These are phyloP conservation scores for Drymodes brunneopygia DNA, from an alignment of 2,113 vertebrate genomes.

Conservation along the genomic window DNA sequence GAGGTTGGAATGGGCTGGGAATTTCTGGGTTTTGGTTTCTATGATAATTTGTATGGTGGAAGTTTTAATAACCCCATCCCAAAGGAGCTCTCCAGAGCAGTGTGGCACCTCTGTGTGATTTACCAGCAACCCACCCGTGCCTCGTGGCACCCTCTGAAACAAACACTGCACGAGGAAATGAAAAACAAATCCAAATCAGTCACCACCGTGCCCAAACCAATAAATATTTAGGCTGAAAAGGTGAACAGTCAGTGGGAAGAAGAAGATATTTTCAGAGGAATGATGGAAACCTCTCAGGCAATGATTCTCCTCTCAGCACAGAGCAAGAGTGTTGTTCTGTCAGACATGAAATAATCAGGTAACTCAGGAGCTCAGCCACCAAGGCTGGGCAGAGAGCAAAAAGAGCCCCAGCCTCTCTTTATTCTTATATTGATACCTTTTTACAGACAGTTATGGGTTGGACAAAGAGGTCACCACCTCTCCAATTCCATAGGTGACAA, in stretches of 20 bases:
- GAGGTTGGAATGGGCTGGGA: neutral
- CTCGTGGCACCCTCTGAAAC: slow-evolving; percentile 11
- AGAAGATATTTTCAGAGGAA: slow-evolving; percentile 4
- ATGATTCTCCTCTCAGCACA: no score
- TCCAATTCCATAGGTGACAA: no score
- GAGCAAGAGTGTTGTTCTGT: no score
- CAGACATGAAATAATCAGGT: no score
- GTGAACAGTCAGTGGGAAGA: slow-evolving; percentile 12
- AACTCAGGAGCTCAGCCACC: no score
- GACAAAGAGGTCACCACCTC: no score
- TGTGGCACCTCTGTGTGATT: slow-evolving; percentile 1
- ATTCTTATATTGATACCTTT: no score
- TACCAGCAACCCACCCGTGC: slow-evolving; percentile 6
- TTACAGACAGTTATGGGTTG: no score
- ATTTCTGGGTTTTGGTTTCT: slow-evolving; percentile 43
- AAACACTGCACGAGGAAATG: slow-evolving; percentile 33
- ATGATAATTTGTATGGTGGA: slow-evolving; percentile 53
- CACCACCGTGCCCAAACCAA: neutral
- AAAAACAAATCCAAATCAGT: slow-evolving; percentile 61
- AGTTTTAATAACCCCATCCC: slow-evolving; percentile 62
- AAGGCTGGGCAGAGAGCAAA: no score
- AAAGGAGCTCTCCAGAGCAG: slow-evolving; percentile 5
- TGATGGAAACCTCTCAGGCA: no score
- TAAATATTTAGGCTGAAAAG: slow-evolving; percentile 21
- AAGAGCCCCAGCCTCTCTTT: no score